A percentile compares a stretch with the other conserved stretches of the same genome.
These are phyloP conservation scores for Zaprionus africanus DNA, from an alignment of 1,140 invertebrate species.

Conservation along the genomic window DNA sequence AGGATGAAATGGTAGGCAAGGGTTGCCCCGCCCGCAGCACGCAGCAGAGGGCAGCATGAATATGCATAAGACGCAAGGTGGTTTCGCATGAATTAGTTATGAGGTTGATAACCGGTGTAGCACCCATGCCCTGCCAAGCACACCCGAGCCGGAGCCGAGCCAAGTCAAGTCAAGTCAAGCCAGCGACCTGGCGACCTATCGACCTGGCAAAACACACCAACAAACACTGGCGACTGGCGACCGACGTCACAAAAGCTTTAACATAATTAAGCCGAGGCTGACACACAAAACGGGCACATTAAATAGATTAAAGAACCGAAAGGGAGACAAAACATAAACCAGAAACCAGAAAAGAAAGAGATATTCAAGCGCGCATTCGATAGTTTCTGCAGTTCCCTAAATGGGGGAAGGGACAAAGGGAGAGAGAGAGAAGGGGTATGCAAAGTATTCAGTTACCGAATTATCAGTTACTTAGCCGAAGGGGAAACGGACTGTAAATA, in stretches of 20 bases:
- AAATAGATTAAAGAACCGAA: conserved; percentile 14
- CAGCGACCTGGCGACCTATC: background rate
- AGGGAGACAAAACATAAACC: background rate
- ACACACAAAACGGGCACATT: conserved; percentile 23
- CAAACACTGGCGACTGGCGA: background rate
- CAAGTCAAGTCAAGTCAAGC: conserved; percentile 18
- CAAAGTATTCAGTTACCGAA: no score
- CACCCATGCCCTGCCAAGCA: conserved; percentile 17
- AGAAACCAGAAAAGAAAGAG: background rate
- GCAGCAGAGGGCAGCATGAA: conserved; percentile 46
- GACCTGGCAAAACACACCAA: background rate
- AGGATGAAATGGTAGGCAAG: background rate
- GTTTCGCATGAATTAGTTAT: conserved; percentile 72
- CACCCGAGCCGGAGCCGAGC: background rate
- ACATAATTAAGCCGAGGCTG: conserved; percentile 58
- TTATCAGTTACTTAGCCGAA: no score
- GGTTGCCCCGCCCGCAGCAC: conserved; percentile 2
- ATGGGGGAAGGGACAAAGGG: no score
- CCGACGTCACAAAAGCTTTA: conserved; percentile 38
- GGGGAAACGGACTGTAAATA: no score
- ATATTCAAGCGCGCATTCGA: no score
- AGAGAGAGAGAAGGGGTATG: no score
- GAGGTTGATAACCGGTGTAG: conserved; percentile 57
- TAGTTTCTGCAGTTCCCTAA: no score
- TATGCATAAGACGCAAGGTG: conserved; percentile 70